Evolutionary conservation across 2,113 vertebrate genomes (phyloP), one percentile per base, ranked within the genome.

Genomic region (Chrysochloris asiatica): DNA sequence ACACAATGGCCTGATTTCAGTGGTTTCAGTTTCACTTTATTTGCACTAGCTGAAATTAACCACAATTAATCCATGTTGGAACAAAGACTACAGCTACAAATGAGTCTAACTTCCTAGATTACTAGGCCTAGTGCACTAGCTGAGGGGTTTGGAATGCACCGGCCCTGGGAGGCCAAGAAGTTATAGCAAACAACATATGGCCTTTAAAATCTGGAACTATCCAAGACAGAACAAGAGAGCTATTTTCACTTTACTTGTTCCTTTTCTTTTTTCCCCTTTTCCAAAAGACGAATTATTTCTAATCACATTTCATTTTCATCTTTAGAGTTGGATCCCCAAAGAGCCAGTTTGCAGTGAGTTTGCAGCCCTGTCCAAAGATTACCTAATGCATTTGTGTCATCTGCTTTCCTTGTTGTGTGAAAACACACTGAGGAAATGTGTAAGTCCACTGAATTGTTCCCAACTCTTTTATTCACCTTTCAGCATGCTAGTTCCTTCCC

Each of bases 401-500:
- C 96, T 97, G 95, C 95, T 96, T 97, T 97, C 95, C 96, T 95
- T 96, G 94, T 96, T 97, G 97, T 97, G 95, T 97, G 95, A 98
- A 98, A 98, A 98, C 96, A 97, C 96, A 96, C 87, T 69, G 89
- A 98, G 98, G 98, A 98, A 98, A 97, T 65, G 97, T 98, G 97
- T 95, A 97, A 97, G 97, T 85, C 89, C 96, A 97, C 96, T 33
- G 92, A 97, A 98, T 97, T 98, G 98, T 98, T 98, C 97, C 97
- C 97, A 96, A 95, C 94, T 96, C 97, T 94, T 97, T 96, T 96
- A 97, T 97, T 97, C 96, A 98, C 97, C 97, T 98, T 98, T 98
- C 97, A 98, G 97, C 96, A 96, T 93, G 93, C 95, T 95, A 97
- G 97, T 98, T 98, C 97, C 97, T 98, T 98, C 98, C 98, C 98